Evolutionary conservation across 2,888 invertebrate genomes (phyloP).

Genomic region (Caenorhabditis virilis): DNA sequence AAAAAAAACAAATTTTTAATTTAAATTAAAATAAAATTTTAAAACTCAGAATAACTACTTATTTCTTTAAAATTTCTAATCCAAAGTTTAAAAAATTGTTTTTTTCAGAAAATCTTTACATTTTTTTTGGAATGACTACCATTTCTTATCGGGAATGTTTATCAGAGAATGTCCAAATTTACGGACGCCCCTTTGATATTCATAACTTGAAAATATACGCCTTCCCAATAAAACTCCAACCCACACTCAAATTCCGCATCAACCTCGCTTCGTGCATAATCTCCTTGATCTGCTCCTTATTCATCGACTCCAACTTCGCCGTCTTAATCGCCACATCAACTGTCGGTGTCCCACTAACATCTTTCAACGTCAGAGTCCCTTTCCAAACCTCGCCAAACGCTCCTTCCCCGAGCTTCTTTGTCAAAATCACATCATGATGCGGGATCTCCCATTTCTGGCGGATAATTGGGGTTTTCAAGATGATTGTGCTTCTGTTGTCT

Average conservation of each 20-base stretch:
- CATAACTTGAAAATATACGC: too few species aligned
- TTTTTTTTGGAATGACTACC: background rate
- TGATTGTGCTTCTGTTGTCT: constrained; percentile 36
- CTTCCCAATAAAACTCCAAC: too few species aligned
- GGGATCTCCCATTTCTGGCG: constrained; percentile 53
- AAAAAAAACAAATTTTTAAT: too few species aligned
- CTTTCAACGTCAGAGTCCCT: constrained; percentile 6
- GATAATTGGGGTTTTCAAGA: constrained; percentile 30
- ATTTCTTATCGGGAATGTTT: background rate
- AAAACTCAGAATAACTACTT: too few species aligned
- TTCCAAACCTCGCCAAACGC: constrained; percentile 53
- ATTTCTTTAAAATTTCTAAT: background rate
- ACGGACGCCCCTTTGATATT: too few species aligned
- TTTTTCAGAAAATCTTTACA: background rate
- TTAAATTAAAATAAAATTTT: too few species aligned
- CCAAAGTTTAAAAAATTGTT: background rate
- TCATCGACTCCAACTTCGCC: constrained; percentile 50
- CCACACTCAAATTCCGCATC: constrained; percentile 47
- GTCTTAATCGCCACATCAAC: constrained; percentile 22
- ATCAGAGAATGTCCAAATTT: too few species aligned
- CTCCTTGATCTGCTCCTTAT: constrained; percentile 55
- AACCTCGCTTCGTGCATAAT: constrained; percentile 56
- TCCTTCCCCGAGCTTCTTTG: constrained; percentile 58
- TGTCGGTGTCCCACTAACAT: background rate
- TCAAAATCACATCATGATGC: constrained; percentile 48